These are phyloP conservation scores for Drosophila pseudoananassae DNA, from an alignment of 1,140 invertebrate species.

Conservation along the genomic window DNA sequence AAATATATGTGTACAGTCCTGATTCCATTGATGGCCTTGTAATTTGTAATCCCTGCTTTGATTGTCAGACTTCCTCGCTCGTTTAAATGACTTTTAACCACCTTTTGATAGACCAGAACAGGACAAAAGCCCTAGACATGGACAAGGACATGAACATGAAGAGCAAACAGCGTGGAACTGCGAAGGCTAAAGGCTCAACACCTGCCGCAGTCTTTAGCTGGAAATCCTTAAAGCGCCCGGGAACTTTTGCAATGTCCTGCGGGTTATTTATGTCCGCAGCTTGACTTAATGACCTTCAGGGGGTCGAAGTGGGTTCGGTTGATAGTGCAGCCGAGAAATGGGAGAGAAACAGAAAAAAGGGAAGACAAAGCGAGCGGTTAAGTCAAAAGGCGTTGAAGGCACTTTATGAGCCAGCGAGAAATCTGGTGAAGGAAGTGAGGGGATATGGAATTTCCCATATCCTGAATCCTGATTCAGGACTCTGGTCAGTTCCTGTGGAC, in stretches of 20 bases:
- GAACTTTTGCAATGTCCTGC: conserved; percentile 58
- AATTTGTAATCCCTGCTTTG: conserved; percentile 18
- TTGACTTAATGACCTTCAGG: conserved; percentile 74
- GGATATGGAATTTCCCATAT: conserved; percentile 24
- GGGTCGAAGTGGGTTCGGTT: conserved; percentile 15
- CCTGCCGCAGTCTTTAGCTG: conserved; percentile 37
- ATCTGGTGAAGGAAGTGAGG: not conserved
- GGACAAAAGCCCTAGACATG: conserved; percentile 1
- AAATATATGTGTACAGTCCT: not conserved
- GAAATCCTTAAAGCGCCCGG: conserved; percentile 49
- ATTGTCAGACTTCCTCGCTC: conserved; percentile 8
- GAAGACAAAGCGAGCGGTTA: conserved; percentile 77
- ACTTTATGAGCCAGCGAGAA: conserved; percentile 68
- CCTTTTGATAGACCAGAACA: conserved; percentile 36
- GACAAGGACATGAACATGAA: conserved; percentile 7
- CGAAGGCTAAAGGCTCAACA: conserved; percentile 46
- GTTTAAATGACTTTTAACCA: conserved; percentile 29
- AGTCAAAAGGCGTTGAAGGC: conserved; percentile 81
- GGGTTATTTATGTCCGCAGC: conserved; percentile 72
- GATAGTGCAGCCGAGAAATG: conserved; percentile 25
- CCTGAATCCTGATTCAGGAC: conserved; percentile 11
- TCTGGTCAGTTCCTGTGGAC: conserved; percentile 27
- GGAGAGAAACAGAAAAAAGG: conserved; percentile 8
- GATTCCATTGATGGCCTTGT: conserved; percentile 1
- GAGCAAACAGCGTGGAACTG: conserved; percentile 9